Conservation (phyloP, 2,113 vertebrate species). For the Sitta europaea region DNA sequence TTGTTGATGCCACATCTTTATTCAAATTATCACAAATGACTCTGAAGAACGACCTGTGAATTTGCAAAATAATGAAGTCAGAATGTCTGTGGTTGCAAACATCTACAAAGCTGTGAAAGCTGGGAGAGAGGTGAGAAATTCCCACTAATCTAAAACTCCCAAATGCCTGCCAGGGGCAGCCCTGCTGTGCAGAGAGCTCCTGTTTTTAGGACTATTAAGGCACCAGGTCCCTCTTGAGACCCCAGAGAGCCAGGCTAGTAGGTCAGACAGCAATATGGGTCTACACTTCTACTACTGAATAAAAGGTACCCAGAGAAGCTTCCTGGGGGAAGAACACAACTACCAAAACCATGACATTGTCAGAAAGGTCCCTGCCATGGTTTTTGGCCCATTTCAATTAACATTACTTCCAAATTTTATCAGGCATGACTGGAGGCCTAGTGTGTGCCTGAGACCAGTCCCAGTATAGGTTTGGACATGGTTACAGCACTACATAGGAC, state of each 20-base stretch:
- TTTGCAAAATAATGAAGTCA: not conserved
- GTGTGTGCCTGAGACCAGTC: not conserved
- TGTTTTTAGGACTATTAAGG: not conserved
- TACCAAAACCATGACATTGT: not conserved
- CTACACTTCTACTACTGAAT: not conserved
- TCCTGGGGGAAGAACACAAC: not conserved
- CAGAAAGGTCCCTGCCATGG: not conserved
- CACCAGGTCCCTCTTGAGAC: not conserved
- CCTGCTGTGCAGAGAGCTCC: rapidly evolving
- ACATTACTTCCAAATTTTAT: not conserved
- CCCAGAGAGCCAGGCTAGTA: not conserved
- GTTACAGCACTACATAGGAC: rapidly evolving
- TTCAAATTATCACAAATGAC: not conserved
- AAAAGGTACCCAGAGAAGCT: not conserved
- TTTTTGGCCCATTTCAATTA: not conserved
- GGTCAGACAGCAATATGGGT: not conserved
- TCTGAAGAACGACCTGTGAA: not conserved
- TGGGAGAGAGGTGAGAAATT: not conserved
- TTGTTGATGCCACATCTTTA: not conserved
- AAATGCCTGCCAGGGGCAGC: rapidly evolving
- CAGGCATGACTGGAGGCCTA: not conserved
- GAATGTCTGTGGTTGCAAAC: not conserved
- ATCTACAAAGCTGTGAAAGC: not conserved
- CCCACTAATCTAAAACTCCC: not conserved
- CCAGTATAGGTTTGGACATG: not conserved